Conservation (phyloP, 2,888 invertebrate genomes). For the Caenorhabditis doughertyi region DNA sequence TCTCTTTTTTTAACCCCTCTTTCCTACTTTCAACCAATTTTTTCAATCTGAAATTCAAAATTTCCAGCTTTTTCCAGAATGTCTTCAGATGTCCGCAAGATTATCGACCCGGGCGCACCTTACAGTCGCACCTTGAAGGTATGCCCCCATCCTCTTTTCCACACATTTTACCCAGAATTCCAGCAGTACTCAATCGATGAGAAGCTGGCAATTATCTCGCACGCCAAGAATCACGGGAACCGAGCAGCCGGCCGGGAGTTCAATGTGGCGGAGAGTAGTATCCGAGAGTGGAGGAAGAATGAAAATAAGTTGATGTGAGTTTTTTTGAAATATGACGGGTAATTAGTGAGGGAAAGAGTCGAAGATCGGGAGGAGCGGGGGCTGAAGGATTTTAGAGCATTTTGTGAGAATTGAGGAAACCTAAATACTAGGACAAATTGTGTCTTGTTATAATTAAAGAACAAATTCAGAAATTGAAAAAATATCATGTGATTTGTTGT, state of each 20-base stretch:
- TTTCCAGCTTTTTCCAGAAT: conserved; percentile 12
- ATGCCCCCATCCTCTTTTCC: no score
- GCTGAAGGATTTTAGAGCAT: no score
- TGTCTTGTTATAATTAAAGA: no score
- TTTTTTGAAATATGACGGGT: no score
- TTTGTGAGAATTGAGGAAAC: no score
- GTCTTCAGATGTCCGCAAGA: conserved; percentile 57
- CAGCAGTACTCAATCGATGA: conserved; percentile 74
- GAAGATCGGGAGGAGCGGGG: no score
- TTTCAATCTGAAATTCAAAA: background rate
- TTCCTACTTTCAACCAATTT: background rate
- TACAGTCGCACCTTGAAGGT: conserved; percentile 50
- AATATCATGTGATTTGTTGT: no score
- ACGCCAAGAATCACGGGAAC: conserved; percentile 74
- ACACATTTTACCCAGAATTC: conserved; percentile 32
- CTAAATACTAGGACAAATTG: no score
- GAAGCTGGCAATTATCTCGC: conserved; percentile 77
- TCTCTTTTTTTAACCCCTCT: background rate
- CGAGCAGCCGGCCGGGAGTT: conserved; percentile 81
- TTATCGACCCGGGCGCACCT: conserved; percentile 4
- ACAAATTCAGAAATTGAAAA: no score
- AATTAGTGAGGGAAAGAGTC: no score
- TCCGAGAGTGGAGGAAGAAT: conserved; percentile 82
- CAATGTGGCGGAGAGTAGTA: conserved; percentile 81
- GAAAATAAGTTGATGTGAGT: conserved; percentile 75